These are phyloP conservation scores for Ceratoteleas bidentatus DNA, from an alignment of 1,140 invertebrate species.

Conservation along the genomic window DNA sequence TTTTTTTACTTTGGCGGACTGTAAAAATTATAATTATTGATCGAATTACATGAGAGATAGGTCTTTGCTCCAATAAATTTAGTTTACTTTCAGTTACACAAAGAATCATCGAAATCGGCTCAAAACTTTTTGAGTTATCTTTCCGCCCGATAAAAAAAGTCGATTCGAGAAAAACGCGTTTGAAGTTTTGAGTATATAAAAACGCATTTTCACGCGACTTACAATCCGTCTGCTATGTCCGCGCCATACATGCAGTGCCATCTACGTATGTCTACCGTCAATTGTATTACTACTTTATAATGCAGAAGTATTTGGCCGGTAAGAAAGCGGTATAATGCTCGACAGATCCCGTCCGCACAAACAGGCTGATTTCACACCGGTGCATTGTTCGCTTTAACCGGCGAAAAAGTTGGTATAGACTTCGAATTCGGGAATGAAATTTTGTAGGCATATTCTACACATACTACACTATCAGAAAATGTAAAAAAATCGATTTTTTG, in stretches of 20 bases:
- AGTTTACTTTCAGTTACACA: not conserved
- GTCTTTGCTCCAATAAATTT: constrained; percentile 1
- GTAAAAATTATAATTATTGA: not conserved
- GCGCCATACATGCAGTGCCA: not conserved
- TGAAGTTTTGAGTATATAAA: constrained; percentile 13
- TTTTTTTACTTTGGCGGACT: too few relatives aligned
- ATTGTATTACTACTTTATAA: too few relatives aligned
- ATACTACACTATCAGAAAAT: too few relatives aligned
- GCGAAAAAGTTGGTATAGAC: too few relatives aligned
- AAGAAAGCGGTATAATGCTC: not conserved
- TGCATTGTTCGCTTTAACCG: too few relatives aligned
- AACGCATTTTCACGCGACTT: constrained; percentile 3
- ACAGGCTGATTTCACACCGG: too few relatives aligned
- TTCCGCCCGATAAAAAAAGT: constrained; percentile 12
- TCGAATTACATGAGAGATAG: not conserved
- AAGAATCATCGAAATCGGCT: constrained; percentile 5
- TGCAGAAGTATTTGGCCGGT: too few relatives aligned
- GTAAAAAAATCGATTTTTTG: too few relatives aligned
- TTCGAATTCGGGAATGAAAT: too few relatives aligned
- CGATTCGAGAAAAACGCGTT: constrained; percentile 16
- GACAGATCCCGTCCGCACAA: too few relatives aligned
- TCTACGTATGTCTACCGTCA: too few relatives aligned
- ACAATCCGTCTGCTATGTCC: not conserved
- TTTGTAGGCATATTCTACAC: too few relatives aligned
- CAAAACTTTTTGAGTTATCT: constrained; percentile 6